These are phyloP conservation scores for Stenopsyche tienmushanensis DNA, from an alignment of 1,140 invertebrate species.

Conservation along the genomic window DNA sequence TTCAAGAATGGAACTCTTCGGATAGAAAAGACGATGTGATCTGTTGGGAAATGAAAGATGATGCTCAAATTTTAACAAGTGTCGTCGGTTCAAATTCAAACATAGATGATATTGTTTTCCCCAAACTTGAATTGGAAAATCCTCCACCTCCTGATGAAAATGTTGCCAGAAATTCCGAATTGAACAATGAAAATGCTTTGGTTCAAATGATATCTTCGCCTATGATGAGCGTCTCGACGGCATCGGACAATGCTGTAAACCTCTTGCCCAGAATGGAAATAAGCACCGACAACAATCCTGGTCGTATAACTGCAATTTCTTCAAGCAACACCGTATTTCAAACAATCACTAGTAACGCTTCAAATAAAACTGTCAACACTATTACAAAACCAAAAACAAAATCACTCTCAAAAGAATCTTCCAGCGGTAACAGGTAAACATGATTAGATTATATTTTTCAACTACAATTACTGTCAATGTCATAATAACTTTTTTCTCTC, in stretches of 20 bases:
- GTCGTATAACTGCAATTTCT: no score
- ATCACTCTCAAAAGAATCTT: conserved; percentile 26
- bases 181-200: neutral
- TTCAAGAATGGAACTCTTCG: no score
- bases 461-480: neutral
- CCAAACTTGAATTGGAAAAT: neutral
- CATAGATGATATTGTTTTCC: neutral
- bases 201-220: neutral
- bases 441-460: conserved; percentile 4
- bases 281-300: neutral
- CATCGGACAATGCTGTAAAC: neutral
- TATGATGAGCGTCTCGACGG: neutral
- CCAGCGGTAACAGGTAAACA: conserved; percentile 4
- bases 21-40: no score
- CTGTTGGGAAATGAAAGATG: no score
- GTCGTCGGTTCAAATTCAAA: no score
- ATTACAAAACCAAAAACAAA: conserved; percentile 33
- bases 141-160: neutral
- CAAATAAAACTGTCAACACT: conserved; percentile 16
- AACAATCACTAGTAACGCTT: neutral
- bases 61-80: no score
- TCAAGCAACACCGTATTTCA: no score
- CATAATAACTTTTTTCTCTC: neutral
- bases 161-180: conserved; percentile 4
- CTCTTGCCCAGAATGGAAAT: conserved; percentile 1